Evolutionary conservation across 2,113 vertebrate genomes (phyloP).

Genomic region (Cyanistes caeruleus): DNA sequence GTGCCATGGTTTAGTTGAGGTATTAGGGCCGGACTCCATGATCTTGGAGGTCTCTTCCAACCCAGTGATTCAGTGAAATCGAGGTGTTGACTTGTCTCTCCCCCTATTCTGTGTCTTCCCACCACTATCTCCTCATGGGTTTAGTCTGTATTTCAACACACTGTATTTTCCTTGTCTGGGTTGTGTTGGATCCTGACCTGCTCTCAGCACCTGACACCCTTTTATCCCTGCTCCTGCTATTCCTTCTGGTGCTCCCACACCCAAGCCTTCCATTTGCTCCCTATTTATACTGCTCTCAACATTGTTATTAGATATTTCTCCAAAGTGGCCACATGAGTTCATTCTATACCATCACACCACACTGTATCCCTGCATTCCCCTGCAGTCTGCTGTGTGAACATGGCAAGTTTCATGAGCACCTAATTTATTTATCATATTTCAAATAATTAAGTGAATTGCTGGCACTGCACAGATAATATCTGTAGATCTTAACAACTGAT

Average conservation of each 20-base stretch:
- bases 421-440: slow-evolving; percentile 34
- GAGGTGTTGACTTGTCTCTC: background rate
- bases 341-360: background rate
- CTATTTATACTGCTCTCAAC: background rate
- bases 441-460: slow-evolving; percentile 29
- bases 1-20: too few species aligned
- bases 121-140: background rate
- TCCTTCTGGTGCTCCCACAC: background rate
- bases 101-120: background rate
- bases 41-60: too few species aligned
- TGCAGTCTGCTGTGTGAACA: background rate
- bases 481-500: slow-evolving; percentile 52
- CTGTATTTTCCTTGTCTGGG: background rate
- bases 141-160: background rate
- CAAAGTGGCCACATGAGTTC: background rate
- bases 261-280: fast-evolving
- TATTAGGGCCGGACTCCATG: too few species aligned
- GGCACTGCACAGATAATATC: slow-evolving; percentile 48
- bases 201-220: background rate
- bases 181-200: background rate
- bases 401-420: background rate
- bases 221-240: background rate
- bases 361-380: background rate
- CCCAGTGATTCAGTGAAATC: too few species aligned
- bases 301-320: background rate